A percentile compares a stretch with the other conserved stretches of the same genome.
phyloP scores from a whole-genome alignment of 2,797 vertebrate species.

The Synaphobranchus kaupii region DNA sequence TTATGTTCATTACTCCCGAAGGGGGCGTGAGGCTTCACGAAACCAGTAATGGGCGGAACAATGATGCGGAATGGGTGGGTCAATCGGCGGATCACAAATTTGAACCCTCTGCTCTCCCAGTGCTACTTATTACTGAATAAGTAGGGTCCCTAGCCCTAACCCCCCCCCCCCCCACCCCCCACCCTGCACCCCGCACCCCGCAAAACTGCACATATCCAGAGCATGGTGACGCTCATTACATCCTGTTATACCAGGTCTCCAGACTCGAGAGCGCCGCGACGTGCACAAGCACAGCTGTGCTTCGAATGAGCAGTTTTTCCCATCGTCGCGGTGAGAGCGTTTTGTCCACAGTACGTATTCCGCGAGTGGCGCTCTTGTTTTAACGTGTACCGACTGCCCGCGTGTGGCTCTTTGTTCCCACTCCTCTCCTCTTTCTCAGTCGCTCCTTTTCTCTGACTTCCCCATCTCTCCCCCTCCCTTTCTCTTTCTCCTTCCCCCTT shows the following conservation, averaged over 20 bases:
- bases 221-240: too few relatives aligned
- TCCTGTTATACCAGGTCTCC: too few relatives aligned
- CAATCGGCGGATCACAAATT: too few relatives aligned
- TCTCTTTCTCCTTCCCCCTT: not conserved
- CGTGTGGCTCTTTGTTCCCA: not conserved
- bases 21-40: not conserved
- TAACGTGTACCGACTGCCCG: not conserved
- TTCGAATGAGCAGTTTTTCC: not conserved
- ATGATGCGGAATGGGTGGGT: too few relatives aligned
- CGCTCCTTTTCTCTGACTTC: slow-evolving; percentile 23
- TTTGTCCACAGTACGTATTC: too few relatives aligned
- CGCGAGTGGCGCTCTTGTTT: not conserved
- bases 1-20: not conserved
- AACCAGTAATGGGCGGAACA: not conserved
- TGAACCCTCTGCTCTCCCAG: too few relatives aligned
- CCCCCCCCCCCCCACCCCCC: too few relatives aligned
- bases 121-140: too few relatives aligned
- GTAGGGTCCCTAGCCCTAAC: too few relatives aligned
- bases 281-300: not conserved
- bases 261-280: too few relatives aligned
- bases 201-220: too few relatives aligned
- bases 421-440: not conserved
- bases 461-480: not conserved
- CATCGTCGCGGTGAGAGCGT: not conserved
- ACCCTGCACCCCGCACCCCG: too few relatives aligned